Conservation (phyloP, 2,797 vertebrate species). For the Phalanger gymnotis region DNA sequence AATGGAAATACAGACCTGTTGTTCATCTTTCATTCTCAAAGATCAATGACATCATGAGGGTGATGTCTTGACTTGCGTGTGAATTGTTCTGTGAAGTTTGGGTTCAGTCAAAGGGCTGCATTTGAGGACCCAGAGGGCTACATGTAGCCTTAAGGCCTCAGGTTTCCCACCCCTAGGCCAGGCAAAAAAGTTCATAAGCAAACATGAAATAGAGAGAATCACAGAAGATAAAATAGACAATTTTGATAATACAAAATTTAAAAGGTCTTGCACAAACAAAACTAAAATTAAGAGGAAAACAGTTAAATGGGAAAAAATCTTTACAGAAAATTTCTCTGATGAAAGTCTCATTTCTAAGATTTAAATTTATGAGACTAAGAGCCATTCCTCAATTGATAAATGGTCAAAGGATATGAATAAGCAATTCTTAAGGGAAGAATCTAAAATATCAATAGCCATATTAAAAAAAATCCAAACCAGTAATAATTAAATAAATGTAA, state of each 20-base stretch:
- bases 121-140: too few relatives aligned
- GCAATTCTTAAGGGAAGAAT: background rate
- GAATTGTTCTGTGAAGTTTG: background rate
- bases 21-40: background rate
- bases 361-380: background rate
- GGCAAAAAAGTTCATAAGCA: background rate
- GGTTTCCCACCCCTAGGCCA: background rate
- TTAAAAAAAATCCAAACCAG: background rate
- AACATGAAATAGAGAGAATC: background rate
- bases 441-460: background rate
- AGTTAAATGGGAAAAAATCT: background rate
- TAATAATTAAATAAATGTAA: background rate
- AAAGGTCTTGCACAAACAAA: background rate
- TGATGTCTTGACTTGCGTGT: background rate
- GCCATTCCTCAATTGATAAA: background rate
- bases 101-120: too few relatives aligned
- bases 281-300: background rate
- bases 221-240: background rate
- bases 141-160: too few relatives aligned
- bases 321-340: background rate
- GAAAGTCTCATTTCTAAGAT: background rate
- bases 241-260: background rate
- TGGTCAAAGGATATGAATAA: background rate
- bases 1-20: background rate
- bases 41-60: background rate